Evolutionary conservation across 1,140 invertebrate genomes (phyloP).

Genomic region (Aethina tumida): DNA sequence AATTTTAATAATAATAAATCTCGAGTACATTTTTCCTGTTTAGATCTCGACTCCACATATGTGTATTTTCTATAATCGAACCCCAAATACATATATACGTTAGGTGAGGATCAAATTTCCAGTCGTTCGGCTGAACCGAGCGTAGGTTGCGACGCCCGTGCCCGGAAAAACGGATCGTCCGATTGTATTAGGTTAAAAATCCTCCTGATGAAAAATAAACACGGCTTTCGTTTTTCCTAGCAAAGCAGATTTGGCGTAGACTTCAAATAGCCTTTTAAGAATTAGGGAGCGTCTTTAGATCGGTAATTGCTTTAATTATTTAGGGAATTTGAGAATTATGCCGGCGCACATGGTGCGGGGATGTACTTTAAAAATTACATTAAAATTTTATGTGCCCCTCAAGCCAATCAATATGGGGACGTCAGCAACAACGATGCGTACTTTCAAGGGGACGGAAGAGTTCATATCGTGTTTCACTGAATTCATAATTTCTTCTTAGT

Average conservation of each 20-base stretch:
- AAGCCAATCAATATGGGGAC: no score
- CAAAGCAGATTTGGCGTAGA: conserved; percentile 24
- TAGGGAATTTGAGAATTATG: no score
- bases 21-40: no score
- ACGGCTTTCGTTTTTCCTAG: conserved; percentile 27
- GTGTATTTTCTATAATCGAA: conserved; percentile 32
- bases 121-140: background rate
- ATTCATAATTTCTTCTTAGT: no score
- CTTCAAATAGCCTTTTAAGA: conserved; percentile 22
- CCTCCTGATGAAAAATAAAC: conserved; percentile 33
- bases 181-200: conserved; percentile 28
- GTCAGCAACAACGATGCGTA: no score
- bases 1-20: no score
- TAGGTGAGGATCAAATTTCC: conserved; percentile 28
- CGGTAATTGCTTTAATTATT: conserved; percentile 21
- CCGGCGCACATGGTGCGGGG: no score
- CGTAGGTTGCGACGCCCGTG: background rate
- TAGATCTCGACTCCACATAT: conserved; percentile 12
- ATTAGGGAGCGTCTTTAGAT: conserved; percentile 14
- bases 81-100: conserved; percentile 27
- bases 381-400: no score
- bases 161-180: conserved; percentile 12
- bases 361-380: no score
- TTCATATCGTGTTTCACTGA: no score
- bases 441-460: no score